Base-by-base conservation (phyloP, 2,113 vertebrate species). In the Psammodynastes pulverulentus region DNA sequence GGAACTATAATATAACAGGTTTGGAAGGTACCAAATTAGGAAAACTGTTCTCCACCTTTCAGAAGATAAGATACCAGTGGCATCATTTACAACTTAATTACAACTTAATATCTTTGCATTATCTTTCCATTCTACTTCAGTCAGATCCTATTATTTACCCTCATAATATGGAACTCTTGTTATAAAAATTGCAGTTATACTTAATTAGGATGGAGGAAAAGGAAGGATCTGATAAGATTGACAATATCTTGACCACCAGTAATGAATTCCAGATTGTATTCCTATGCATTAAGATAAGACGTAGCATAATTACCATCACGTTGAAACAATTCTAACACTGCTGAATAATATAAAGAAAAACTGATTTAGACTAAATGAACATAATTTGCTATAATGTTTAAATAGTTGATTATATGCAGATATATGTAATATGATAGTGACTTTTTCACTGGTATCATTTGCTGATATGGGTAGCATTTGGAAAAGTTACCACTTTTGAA, bases 401-500 rank as follows among this genome's bases (percentile, higher is more conserved):
- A 92, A 53, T 67, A 34, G 90, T 29, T 89, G 43, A 53, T 85
- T 58, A 53, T 62, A 93, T 89, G 88, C 94, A 96, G 94, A 89
- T 91, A 94, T 88, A 95, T 67, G 92, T 95, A 91, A 93, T 51
- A 92, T 91, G 94, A 23, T 95, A 96, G 92, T 94, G 93, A 90
- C 94, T 96, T 97, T 87, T 93, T 51, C 51, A 92, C 87, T 90
- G 89, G 96, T 52, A 93, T 90, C 90, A 94, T 95, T 95, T 89
- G 94, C 92, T 94, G 92, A 94, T 93, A 92, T 95, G 89, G 72
- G 0, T 92, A 85, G 96, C 93, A 96, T 91, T 91, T 91, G 94
- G 92, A 91, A 95, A 96, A 97, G 96, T 10, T 93, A 94, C 88
- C 39, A 90, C 9, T 95, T 92, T 93, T 93, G 85, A 95, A 91